A percentile compares a stretch with the other conserved stretches of the same genome.
Evolutionary conservation across 2,113 vertebrate genomes (phyloP).

Genomic region (Talpa occidentalis): DNA sequence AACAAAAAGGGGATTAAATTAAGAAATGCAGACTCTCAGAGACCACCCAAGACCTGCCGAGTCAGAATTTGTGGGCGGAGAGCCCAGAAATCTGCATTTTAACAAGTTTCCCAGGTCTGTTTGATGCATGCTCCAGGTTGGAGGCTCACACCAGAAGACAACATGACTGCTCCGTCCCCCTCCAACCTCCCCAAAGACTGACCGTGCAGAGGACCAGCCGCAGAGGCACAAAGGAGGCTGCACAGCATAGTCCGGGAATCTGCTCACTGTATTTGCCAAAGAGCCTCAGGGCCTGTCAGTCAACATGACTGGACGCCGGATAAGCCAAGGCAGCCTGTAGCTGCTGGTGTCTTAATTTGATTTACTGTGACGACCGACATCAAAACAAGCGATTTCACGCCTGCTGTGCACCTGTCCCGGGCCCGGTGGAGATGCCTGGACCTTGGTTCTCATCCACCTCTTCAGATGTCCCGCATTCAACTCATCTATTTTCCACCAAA

Average conservation of each 20-base stretch:
- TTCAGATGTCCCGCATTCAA: background rate
- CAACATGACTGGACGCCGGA: background rate
- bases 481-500: background rate
- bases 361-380: background rate
- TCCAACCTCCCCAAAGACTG: too few relatives aligned
- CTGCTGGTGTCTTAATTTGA: background rate
- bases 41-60: too few relatives aligned
- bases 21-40: too few relatives aligned
- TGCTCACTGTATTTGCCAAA: fast-evolving
- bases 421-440: fast-evolving
- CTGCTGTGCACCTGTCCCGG: background rate
- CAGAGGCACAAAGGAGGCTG: fast-evolving
- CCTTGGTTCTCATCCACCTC: background rate
- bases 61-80: background rate
- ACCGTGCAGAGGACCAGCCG: too few relatives aligned
- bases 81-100: background rate
- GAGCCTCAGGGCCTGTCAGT: background rate
- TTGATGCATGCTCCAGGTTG: fast-evolving
- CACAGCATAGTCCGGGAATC: fast-evolving
- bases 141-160: background rate
- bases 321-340: fast-evolving
- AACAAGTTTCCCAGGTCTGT: background rate
- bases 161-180: background rate
- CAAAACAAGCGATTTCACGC: fast-evolving
- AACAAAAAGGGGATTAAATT: too few relatives aligned